These are phyloP conservation scores for Octomys mimax DNA, from an alignment of 2,797 vertebrate genomes.

Conservation along the genomic window DNA sequence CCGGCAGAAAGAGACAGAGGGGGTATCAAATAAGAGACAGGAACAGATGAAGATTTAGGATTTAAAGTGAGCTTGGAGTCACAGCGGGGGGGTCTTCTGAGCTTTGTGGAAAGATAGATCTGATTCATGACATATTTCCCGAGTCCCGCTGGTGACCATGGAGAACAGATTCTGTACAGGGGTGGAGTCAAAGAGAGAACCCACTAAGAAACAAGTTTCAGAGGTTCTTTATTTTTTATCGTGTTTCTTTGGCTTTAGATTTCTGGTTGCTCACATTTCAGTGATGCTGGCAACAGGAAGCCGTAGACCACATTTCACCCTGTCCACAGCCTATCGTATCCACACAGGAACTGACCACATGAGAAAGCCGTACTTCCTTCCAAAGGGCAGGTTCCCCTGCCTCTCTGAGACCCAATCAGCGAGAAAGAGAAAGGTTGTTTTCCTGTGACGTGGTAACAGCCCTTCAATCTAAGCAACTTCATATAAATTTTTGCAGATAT, in stretches of 20 bases:
- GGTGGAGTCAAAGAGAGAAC: neutral
- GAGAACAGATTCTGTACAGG: neutral
- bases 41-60: neutral
- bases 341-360: neutral
- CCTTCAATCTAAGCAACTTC: neutral
- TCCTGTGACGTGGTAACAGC: neutral
- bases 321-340: neutral
- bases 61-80: neutral
- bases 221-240: neutral
- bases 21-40: neutral
- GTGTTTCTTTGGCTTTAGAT: neutral
- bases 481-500: neutral
- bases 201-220: neutral
- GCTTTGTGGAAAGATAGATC: neutral
- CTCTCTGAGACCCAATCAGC: neutral
- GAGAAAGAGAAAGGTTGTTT: neutral
- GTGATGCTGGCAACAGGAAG: neutral
- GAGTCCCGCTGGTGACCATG: fast-evolving
- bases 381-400: neutral
- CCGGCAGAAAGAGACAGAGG: neutral
- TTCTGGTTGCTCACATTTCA: neutral
- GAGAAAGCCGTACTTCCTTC: neutral
- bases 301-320: neutral
- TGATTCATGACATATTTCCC: neutral
- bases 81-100: fast-evolving